Evolutionary conservation across 2,113 vertebrate genomes (phyloP), one percentile per base, ranked within the genome.

Genomic region (Ceratotherium simum): DNA sequence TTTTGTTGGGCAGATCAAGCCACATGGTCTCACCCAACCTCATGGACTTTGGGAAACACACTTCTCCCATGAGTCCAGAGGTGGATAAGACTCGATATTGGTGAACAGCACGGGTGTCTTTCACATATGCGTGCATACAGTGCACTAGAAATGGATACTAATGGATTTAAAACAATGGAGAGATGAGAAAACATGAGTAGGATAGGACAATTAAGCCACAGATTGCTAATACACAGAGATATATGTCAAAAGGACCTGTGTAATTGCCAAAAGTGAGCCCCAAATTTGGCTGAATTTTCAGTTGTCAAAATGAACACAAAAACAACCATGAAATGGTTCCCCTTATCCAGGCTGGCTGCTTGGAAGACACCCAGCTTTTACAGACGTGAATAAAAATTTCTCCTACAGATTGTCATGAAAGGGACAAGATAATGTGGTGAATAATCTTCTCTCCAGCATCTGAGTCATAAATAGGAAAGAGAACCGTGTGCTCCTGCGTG

Each of bases 121-220:
- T n/a, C 36, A 23, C 4, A 1, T 21, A 18, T 10, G 0, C 13
- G 3, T 54, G 13, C 1, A 16, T 6, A 25, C 9, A 0, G 10
- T 6, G 16, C 8, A 3, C 31, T 48, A 12, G 81, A 18, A n/a
- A 36, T 21, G 73, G 58, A 2, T 6, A 1, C 12, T 21, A 3
- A 20, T 1, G 58, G 69, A n/a, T 39, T 73, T 20, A 51, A 72
- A 21, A 33, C 33, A 46, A 0, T 33, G 20, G 33, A 13, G 75
- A 51, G 56, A 39, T 13, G 48, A 79, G 54, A 29, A 48, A 29
- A 51, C 17, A 0, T 6, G 16, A 58, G 31, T 18, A 33, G 70
- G 14, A 11, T 9, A 39, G 70, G 16, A 17, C 25, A 20, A 12
- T 4, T 12, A 31, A 36, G 93, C 39, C 29, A 3, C 69, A 7